Evolutionary conservation across 2,797 vertebrate genomes (phyloP), one percentile per base, ranked within the genome.

Genomic region (Melanotaenia boesemani): DNA sequence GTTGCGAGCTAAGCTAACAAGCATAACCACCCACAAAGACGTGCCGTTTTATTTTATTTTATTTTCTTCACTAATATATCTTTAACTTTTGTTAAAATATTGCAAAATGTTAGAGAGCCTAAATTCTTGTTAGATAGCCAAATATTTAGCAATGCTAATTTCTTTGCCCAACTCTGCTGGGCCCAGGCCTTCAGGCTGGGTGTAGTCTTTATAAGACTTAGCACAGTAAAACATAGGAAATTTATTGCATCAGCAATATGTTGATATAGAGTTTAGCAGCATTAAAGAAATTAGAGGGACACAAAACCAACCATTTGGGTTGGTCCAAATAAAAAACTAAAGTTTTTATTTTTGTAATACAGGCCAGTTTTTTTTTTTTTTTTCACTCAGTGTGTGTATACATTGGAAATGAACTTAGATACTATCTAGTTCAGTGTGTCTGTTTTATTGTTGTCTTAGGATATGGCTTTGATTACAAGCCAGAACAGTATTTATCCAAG

Each of bases 381-480:
- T 26, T 24, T 28, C 52, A 55, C 48, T 52, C 30, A 26, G 54
- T 70, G 58, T 68, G 67, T 72, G 48, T 70, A 6, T 55, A 41
- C 15, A 28, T 67, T 66, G 18, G 36, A 70, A 66, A 30, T 5
- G 16, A 67, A 32, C 50, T 16, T 32, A 26, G 58, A 59, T 37
- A 26, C 13, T 60, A 3, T 34, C 9, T 58, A 61, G 32, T 15
- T 37, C 26, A 55, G n/a, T 60, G 16, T 56, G 37, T 85, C 24
- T 80, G 44, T 50, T 30, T 55, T 70, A 68, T 81, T 86, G 66
- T 71, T 70, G 60, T 81, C 37, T 75, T 48, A 39, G 46, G 69
- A 63, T 73, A 76, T 87, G 89, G 78, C 60, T 88, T 81, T 86
- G 77, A 92, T 92, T 91, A 91, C 84, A 90, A 74, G 59, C 54